Evolutionary conservation across 2,113 vertebrate species (phyloP).

Genomic region (Axis porcinus): DNA sequence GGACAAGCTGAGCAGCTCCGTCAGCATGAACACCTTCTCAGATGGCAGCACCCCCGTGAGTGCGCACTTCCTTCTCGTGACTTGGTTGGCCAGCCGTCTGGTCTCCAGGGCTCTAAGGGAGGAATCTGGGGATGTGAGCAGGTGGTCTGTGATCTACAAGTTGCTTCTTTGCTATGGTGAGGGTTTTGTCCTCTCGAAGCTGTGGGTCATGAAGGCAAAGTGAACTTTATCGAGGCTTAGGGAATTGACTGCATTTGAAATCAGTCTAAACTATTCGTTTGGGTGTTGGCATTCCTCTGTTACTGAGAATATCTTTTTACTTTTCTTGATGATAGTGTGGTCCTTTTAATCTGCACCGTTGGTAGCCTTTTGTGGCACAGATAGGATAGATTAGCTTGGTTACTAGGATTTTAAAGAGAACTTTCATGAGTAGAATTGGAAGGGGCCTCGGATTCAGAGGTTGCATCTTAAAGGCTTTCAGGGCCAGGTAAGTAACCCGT

Average conservation of each 20-base stretch:
- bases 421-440: not conserved
- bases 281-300: not conserved
- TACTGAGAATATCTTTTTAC: not conserved
- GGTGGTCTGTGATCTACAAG: not conserved
- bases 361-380: not conserved
- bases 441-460: not conserved
- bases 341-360: not conserved
- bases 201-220: not conserved
- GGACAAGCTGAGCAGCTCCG: conserved; percentile 92
- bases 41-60: conserved; percentile 95
- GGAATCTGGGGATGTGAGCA: not conserved
- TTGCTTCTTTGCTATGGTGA: not conserved
- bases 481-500: not conserved
- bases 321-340: not conserved
- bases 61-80: not conserved
- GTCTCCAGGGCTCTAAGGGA: not conserved
- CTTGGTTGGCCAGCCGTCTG: not conserved
- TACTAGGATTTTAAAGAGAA: not conserved
- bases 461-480: not conserved
- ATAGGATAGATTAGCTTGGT: not conserved
- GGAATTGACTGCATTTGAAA: not conserved
- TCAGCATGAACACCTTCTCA: conserved; percentile 95
- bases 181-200: not conserved
- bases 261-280: not conserved
- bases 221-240: not conserved